phyloP scores from a whole-genome alignment of 2,888 invertebrate species.

The Erebia aethiops region DNA sequence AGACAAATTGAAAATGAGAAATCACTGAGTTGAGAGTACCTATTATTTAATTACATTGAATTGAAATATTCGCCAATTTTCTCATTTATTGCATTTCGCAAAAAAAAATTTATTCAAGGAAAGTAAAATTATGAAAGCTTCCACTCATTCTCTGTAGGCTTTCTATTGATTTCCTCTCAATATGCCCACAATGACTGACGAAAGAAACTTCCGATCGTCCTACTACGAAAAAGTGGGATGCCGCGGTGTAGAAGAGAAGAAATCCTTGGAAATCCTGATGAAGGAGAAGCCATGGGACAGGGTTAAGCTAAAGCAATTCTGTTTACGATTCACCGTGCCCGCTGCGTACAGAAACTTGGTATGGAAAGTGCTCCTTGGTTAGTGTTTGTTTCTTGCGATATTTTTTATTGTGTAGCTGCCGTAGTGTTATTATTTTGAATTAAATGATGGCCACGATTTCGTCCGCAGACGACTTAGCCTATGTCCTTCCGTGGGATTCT shows the following conservation, averaged over 20 bases:
- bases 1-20: too few species aligned
- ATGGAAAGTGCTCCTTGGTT: slow-evolving; percentile 94
- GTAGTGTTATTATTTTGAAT: background rate
- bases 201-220: slow-evolving; percentile 91
- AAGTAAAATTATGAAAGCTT: background rate
- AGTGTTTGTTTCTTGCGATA: slow-evolving; percentile 29
- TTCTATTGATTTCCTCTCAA: slow-evolving; percentile 20
- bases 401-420: too few species aligned
- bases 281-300: slow-evolving; percentile 92
- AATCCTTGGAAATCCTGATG: slow-evolving; percentile 93
- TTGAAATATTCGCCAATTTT: background rate
- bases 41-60: too few species aligned
- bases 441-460: too few species aligned
- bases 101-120: too few species aligned
- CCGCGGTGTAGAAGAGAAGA: slow-evolving; percentile 94
- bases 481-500: too few species aligned
- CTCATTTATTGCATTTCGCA: background rate
- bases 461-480: too few species aligned
- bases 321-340: slow-evolving; percentile 92
- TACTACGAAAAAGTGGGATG: slow-evolving; percentile 95
- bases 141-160: slow-evolving; percentile 8
- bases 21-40: too few species aligned
- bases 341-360: slow-evolving; percentile 89
- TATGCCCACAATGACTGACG: slow-evolving; percentile 79
- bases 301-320: slow-evolving; percentile 92